Base-by-base conservation (phyloP, 37 sponge, comb jelly and placozoan genomes). In the Lycopodina hypogea region DNA sequence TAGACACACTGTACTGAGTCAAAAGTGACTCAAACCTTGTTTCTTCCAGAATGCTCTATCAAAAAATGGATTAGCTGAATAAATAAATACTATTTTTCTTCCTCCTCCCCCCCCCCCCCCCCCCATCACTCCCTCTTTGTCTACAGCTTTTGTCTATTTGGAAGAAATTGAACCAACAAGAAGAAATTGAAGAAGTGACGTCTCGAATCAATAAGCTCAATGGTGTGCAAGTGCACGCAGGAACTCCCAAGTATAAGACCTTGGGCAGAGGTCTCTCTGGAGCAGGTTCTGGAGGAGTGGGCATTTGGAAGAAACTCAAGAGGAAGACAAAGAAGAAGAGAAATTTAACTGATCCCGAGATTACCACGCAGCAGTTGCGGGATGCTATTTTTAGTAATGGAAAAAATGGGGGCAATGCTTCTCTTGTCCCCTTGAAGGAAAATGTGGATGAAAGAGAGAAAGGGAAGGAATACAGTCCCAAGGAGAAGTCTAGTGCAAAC, bases 261-360 rank as follows among this genome's bases (percentile, higher is more conserved):
- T 51, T 29, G 22, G 62, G 9, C 22, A 39, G 23, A 42, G 32
- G 76, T 53, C 26, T 48, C 18, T 58, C 18, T 30, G 68, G 62
- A 35, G 53, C 42, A n/a, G 80, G 79, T 23, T 62, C 68, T 14
- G 81, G 77, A 29, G 39, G 74, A 33, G 75, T 66, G 42, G 39
- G 64, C 0, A 87, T 75, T 22, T 76, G 72, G 69, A 89, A 84
- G 84, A 89, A 80, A 57, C 69, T 89, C 42, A 89, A 89, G 61
- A 81, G 77, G 35, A 79, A 80, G 65, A 74, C 70, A 59, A 80
- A 78, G 85, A 83, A 78, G 75, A 68, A 75, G 64, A 78, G 82
- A 1, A 87, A 74, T 67, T 22, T 87, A 38, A 80, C 74, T 21
- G 81, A 71, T 53, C 85, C 85, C 3, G 85, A 84, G 72, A 84